These are phyloP conservation scores for Cepphus grylle DNA, from an alignment of 2,113 vertebrate species.

Conservation along the genomic window DNA sequence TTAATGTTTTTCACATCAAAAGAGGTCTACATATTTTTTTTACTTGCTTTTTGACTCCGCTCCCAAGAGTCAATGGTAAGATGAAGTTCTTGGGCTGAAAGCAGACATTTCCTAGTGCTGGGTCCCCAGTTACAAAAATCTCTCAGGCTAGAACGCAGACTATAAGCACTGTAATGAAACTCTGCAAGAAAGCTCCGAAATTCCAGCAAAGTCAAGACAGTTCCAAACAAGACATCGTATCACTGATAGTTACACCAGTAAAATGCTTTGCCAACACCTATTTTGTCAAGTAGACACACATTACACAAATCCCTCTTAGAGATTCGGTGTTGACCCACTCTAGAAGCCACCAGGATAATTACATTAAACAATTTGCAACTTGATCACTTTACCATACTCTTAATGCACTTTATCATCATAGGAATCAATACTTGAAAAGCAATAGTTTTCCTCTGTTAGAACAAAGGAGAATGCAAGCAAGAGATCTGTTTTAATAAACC, in stretches of 20 bases:
- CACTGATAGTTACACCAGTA: background rate
- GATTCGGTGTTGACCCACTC: background rate
- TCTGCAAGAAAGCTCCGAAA: background rate
- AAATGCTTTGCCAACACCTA: background rate
- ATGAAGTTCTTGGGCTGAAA: background rate
- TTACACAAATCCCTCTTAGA: background rate
- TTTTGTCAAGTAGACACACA: background rate
- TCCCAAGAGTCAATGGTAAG: background rate
- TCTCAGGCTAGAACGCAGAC: background rate
- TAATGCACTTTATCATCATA: background rate
- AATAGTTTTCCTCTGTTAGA: background rate
- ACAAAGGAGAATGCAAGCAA: background rate
- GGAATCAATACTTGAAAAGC: background rate
- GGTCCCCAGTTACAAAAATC: background rate
- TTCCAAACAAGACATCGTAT: background rate
- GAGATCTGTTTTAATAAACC: background rate
- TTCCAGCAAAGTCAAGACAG: background rate
- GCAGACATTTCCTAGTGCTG: background rate
- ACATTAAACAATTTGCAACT: background rate
- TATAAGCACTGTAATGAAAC: background rate
- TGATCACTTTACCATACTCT: background rate
- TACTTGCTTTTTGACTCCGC: background rate
- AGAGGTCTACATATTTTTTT: background rate
- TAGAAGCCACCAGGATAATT: background rate
- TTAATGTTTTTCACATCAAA: background rate